Base-by-base conservation (phyloP, 2,888 invertebrate species). In the Pyrochroa serraticornis region DNA sequence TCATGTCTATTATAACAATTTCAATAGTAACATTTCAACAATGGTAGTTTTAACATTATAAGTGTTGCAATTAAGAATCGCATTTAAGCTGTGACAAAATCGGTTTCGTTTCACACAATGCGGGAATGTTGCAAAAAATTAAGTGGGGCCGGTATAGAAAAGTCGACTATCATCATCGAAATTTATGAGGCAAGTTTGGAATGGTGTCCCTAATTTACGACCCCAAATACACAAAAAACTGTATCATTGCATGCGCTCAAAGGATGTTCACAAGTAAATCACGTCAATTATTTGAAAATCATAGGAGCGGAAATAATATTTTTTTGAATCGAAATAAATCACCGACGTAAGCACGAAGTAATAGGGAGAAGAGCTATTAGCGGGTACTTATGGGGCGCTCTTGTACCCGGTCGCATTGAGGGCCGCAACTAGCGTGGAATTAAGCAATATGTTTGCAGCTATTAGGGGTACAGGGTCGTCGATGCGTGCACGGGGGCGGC, bases 381-480 rank as follows among this genome's bases (percentile, higher is more conserved):
- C 77, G 77, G 77, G 76, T 78, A 78, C 79, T 79, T 77, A 76
- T 70, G 70, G 70, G 67, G 64, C 74, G 71, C 70, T 70, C 75
- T 70, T 66, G 60, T 64, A 60, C 64, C 66, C 63, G 60, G 61
- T 55, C 60, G 70, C 68, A 71, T 73, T 73, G 73, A 75, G 61
- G 65, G 63, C 71, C 67, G 68, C 75, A 76, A 76, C 75, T 75
- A 75, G 77, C 75, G 75, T 75, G 76, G 78, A 78, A 77, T 78
- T 79, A 79, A 77, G 78, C 79, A 79, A 79, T 79, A 79, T 78
- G 79, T 77, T 79, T 78, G 75, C 75, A 74, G 77, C 75, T 78
- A 78, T 79, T 77, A 76, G 67, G 68, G 72, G 60, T 55, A 60
- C 59, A 58, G 67, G 62, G 59, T 63, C 63, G 66, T 60, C 64